Percentiles rank a stretch among this genome's conserved stretches.
Conservation (phyloP, 2,888 invertebrate species). For the Lepidonotus clava region DNA sequence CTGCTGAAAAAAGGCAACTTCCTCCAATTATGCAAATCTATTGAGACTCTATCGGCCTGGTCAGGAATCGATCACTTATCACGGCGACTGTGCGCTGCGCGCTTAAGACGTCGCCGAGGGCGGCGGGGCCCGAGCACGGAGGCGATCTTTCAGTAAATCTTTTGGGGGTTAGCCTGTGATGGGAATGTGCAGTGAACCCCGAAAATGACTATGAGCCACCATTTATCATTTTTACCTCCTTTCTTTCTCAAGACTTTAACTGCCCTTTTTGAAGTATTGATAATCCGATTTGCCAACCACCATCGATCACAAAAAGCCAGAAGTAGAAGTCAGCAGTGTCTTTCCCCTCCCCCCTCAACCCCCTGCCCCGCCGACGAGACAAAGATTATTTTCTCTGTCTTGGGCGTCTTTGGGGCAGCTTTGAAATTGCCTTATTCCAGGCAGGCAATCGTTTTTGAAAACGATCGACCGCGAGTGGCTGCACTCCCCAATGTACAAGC, state of each 20-base stretch:
- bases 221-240: slow-evolving; percentile 44
- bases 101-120: slow-evolving; percentile 35
- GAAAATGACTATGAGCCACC: slow-evolving; percentile 30
- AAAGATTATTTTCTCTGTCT: not conserved
- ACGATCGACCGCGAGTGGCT: not conserved
- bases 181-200: slow-evolving; percentile 49
- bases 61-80: slow-evolving; percentile 47
- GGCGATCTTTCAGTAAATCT: slow-evolving; percentile 42
- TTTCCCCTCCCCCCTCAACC: not conserved
- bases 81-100: slow-evolving; percentile 10
- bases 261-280: slow-evolving; percentile 8
- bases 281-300: not conserved
- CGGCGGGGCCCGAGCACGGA: not conserved
- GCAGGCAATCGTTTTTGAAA: not conserved
- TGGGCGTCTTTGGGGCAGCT: not conserved
- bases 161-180: slow-evolving; percentile 45
- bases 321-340: not conserved
- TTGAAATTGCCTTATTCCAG: not conserved
- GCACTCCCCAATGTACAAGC: not conserved
- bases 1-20: slow-evolving; percentile 49
- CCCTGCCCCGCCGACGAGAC: not conserved
- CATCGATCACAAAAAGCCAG: not conserved
- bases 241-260: slow-evolving; percentile 33
- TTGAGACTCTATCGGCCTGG: slow-evolving; percentile 47
- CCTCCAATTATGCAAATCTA: slow-evolving; percentile 54